Conservation (phyloP, 2,797 vertebrate species). For the Parotocinclus haroldoi region DNA sequence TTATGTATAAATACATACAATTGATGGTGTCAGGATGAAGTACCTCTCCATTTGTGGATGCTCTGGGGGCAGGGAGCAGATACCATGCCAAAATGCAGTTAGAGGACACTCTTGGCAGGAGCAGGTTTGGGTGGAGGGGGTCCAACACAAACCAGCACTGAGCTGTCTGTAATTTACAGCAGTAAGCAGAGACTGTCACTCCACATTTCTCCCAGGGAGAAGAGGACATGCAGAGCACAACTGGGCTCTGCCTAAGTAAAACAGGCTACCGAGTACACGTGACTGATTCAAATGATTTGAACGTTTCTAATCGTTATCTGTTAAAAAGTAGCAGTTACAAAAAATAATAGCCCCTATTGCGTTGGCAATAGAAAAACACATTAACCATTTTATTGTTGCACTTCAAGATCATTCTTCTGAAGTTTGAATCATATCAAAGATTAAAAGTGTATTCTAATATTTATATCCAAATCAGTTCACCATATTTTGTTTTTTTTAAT, state of each 20-base stretch:
- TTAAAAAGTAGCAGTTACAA: background rate
- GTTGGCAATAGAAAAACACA: background rate
- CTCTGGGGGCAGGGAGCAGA: too few species aligned
- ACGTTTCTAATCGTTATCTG: background rate
- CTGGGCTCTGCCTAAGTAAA: constrained; percentile 26
- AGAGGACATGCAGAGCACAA: constrained; percentile 37
- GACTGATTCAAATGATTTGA: constrained; percentile 1
- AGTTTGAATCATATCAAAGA: too few species aligned
- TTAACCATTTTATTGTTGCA: background rate
- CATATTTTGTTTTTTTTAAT: too few species aligned
- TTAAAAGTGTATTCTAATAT: too few species aligned
- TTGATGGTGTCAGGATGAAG: constrained; percentile 20
- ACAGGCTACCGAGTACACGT: constrained; percentile 13
- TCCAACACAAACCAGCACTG: background rate
- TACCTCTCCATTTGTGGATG: constrained; percentile 6
- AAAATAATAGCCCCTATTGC: background rate
- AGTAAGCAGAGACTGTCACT: constrained; percentile 41
- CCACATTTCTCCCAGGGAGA: constrained; percentile 32
- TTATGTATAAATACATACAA: constrained; percentile 5
- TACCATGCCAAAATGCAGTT: constrained; percentile 7
- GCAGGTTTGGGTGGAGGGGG: constrained; percentile 9
- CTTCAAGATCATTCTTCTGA: too few species aligned
- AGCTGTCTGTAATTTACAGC: constrained; percentile 31
- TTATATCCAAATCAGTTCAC: too few species aligned
- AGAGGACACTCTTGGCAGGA: background rate